These are phyloP conservation scores for Patella vulgata DNA, from an alignment of 1,140 invertebrate species.

Conservation along the genomic window DNA sequence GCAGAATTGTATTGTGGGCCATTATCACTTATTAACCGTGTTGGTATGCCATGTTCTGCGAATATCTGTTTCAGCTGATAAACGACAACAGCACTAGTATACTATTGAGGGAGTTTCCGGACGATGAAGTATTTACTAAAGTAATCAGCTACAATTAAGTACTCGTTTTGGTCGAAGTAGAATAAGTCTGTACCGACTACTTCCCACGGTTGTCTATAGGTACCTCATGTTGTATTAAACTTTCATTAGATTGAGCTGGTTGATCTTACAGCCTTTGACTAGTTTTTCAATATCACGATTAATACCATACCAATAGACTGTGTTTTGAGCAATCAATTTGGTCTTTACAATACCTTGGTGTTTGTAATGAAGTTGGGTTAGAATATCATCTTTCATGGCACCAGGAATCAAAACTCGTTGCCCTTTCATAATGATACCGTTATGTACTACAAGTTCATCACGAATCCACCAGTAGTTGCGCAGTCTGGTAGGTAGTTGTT, in stretches of 20 bases:
- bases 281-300: conserved; percentile 64
- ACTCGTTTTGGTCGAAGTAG: background rate
- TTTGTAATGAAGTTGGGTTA: conserved; percentile 61
- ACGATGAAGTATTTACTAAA: conserved; percentile 8
- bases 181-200: conserved; percentile 13
- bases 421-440: conserved; percentile 58
- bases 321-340: conserved; percentile 54
- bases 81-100: background rate
- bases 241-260: too few species aligned
- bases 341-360: conserved; percentile 67
- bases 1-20: conserved; percentile 1
- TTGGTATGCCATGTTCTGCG: conserved; percentile 1
- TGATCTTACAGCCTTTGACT: conserved; percentile 60
- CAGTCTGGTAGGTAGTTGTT: conserved; percentile 35
- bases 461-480: conserved; percentile 52
- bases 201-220: background rate
- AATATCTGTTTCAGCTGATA: background rate
- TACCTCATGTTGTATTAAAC: too few species aligned
- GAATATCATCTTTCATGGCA: conserved; percentile 50
- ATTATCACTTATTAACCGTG: conserved; percentile 1
- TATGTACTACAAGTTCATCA: conserved; percentile 52
- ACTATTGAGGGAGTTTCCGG: background rate
- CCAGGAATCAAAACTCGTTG: conserved; percentile 59
- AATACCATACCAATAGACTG: conserved; percentile 66
- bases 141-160: conserved; percentile 14